Evolutionary conservation across 2,888 invertebrate species (phyloP).

Genomic region (Choreutis nemorana): DNA sequence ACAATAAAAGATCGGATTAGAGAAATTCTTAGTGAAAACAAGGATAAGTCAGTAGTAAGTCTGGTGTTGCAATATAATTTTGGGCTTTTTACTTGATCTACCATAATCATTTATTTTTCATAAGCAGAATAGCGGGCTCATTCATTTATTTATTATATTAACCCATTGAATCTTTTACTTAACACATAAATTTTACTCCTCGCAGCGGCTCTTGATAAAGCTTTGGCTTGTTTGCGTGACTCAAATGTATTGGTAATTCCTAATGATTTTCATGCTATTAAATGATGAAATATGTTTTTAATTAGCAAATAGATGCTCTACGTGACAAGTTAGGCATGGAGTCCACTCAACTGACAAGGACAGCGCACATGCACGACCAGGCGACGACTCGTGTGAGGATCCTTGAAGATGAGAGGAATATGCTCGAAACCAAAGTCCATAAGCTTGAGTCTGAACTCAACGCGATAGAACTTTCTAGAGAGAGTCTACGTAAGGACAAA

Average conservation of each 20-base stretch:
- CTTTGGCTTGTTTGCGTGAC: too few relatives aligned
- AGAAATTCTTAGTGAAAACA: slow-evolving; percentile 79
- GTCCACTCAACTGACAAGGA: slow-evolving; percentile 74
- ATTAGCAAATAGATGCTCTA: slow-evolving; percentile 77
- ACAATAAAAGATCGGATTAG: slow-evolving; percentile 81
- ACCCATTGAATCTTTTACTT: background rate
- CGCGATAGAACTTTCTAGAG: slow-evolving; percentile 74
- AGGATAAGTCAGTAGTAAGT: slow-evolving; percentile 77
- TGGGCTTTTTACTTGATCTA: background rate
- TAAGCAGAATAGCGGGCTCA: too few relatives aligned
- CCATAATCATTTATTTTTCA: background rate
- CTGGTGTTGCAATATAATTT: background rate
- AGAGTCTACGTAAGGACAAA: slow-evolving; percentile 78
- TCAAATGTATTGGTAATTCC: too few relatives aligned
- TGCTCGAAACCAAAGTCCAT: slow-evolving; percentile 77
- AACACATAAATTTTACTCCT: background rate
- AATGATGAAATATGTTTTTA: too few relatives aligned
- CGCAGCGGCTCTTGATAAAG: too few relatives aligned
- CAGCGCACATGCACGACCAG: slow-evolving; percentile 72
- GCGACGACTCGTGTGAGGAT: slow-evolving; percentile 70
- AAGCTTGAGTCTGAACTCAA: slow-evolving; percentile 83
- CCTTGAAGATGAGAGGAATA: slow-evolving; percentile 79
- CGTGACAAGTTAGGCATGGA: slow-evolving; percentile 79
- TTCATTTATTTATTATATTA: too few relatives aligned
- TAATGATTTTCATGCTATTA: too few relatives aligned